Evolutionary conservation across 1,140 invertebrate genomes (phyloP).

Genomic region (Scylla paramamosain): DNA sequence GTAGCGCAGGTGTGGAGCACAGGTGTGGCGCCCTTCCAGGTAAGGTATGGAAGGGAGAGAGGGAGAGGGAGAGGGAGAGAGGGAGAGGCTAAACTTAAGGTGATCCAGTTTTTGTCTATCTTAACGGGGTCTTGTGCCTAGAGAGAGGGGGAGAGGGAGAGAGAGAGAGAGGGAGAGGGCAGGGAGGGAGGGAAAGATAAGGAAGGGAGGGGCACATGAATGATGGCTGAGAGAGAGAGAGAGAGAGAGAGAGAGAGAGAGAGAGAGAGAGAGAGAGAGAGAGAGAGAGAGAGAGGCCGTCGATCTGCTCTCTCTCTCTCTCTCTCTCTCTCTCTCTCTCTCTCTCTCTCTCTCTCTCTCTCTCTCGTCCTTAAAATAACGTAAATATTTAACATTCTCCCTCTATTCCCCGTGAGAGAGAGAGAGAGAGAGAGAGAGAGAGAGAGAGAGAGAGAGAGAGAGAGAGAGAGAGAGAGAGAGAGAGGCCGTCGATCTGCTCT

Average conservation of each 20-base stretch:
- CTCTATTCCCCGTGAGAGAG: too few species aligned
- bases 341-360: neutral
- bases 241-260: neutral
- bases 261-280: neutral
- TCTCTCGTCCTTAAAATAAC: neutral
- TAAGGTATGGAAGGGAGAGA: neutral
- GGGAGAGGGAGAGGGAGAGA: conserved; percentile 29
- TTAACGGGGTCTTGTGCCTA: neutral
- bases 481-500: too few species aligned
- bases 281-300: neutral
- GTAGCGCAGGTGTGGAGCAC: neutral
- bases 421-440: neutral
- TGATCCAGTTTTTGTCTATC: too few species aligned
- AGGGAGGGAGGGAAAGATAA: neutral
- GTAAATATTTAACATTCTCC: too few species aligned
- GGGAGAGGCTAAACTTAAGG: neutral
- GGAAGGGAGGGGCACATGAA: neutral
- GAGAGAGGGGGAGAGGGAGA: neutral
- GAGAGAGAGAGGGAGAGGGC: neutral
- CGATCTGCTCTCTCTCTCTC: neutral
- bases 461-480: neutral
- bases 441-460: neutral
- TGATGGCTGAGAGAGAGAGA: neutral
- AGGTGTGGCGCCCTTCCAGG: too few species aligned
- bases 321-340: neutral